Percentiles rank a stretch among this genome's conserved stretches.
Conservation (phyloP, 2,888 invertebrate species). For the Tipula helvola region DNA sequence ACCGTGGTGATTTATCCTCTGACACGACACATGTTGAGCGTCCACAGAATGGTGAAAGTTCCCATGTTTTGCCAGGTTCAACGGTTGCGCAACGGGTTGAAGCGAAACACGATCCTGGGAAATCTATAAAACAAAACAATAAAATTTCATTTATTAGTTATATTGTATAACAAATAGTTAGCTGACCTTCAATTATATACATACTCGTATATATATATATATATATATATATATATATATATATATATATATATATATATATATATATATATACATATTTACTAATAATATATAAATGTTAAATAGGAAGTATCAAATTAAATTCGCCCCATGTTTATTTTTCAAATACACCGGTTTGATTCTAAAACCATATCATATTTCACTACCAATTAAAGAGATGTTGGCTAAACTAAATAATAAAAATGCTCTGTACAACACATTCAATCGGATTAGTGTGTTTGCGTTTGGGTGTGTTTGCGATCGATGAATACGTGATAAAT, state of each 20-base stretch:
- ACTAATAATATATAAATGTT: background rate
- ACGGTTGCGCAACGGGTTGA: slow-evolving; percentile 81
- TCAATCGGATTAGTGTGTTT: background rate
- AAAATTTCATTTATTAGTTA: too few species aligned
- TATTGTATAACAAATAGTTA: too few species aligned
- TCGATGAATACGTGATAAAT: background rate
- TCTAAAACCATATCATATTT: background rate
- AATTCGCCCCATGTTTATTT: background rate
- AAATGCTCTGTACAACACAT: background rate
- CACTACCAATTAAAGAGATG: background rate
- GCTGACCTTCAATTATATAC: background rate
- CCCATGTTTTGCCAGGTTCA: slow-evolving; percentile 76
- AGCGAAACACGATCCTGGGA: slow-evolving; percentile 84
- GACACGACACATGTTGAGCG: slow-evolving; percentile 74
- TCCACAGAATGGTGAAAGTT: slow-evolving; percentile 81
- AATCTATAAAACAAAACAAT: too few species aligned
- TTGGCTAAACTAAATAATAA: background rate
- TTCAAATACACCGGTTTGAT: background rate
- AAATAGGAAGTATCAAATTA: background rate
- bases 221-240: slow-evolving; percentile 9
- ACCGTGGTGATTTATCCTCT: slow-evolving; percentile 55
- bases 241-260: too few species aligned
- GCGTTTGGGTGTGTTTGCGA: too few species aligned
- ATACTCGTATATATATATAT: slow-evolving; percentile 15
- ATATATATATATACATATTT: too few species aligned